These are phyloP conservation scores for Metacarcinus magister DNA, from an alignment of 2,888 invertebrate species.

Conservation along the genomic window DNA sequence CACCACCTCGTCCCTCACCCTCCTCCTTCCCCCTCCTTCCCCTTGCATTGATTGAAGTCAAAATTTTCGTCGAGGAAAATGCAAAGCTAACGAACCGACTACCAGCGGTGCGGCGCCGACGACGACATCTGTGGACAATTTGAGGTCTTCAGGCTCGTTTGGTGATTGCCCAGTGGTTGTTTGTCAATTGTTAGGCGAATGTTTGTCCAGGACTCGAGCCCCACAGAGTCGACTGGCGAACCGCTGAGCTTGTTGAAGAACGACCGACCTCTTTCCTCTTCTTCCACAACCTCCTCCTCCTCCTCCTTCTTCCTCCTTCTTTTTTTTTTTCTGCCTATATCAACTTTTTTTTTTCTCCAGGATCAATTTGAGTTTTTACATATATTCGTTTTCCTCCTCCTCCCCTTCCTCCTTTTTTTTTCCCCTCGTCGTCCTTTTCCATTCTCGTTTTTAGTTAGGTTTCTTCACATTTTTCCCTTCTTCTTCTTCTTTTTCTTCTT, in stretches of 20 bases:
- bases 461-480: not conserved
- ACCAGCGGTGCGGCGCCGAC: conserved; percentile 27
- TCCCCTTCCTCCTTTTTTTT: not conserved
- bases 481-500: not conserved
- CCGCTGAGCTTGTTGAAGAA: not conserved
- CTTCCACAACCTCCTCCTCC: not conserved
- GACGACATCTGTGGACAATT: conserved; percentile 70
- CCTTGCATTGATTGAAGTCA: conserved; percentile 73
- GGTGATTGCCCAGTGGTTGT: conserved; percentile 74
- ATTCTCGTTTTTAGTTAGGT: not conserved
- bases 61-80: conserved; percentile 74
- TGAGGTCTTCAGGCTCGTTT: conserved; percentile 72
- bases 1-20: not conserved
- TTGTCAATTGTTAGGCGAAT: conserved; percentile 76
- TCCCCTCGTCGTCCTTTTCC: not conserved
- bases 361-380: conserved; percentile 38
- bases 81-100: conserved; percentile 75
- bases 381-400: not conserved
- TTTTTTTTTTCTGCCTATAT: not conserved
- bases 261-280: not conserved
- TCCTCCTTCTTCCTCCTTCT: not conserved
- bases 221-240: not conserved
- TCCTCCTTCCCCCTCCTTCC: conserved; percentile 16
- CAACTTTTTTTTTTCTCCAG: not conserved
- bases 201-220: conserved; percentile 68